Conservation (phyloP, 1,140 invertebrate species). For the Tetramorium parvispinum region DNA sequence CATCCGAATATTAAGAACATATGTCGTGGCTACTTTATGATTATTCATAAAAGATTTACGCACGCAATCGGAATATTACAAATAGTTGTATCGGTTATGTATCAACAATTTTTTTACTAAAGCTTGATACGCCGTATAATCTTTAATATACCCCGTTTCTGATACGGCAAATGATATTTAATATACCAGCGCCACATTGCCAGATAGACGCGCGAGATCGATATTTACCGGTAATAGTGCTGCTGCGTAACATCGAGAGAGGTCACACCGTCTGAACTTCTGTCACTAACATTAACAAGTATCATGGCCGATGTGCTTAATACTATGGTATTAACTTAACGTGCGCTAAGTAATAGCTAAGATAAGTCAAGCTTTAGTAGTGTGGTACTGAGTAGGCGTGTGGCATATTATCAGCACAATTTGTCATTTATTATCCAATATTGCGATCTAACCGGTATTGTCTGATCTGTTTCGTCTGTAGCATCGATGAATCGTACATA, state of each 20-base stretch:
- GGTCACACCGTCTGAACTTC: constrained; percentile 57
- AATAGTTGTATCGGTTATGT: not conserved
- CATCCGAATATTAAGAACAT: not conserved
- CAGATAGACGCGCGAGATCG: constrained; percentile 53
- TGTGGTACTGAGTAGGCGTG: constrained; percentile 46
- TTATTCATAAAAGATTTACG: not conserved
- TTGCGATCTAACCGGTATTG: constrained; percentile 27
- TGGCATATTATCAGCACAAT: constrained; percentile 52
- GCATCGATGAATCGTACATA: not conserved
- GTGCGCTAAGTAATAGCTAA: constrained; percentile 58
- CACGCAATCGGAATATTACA: not conserved
- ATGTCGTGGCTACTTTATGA: not conserved
- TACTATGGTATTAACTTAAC: constrained; percentile 60
- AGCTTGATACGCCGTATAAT: not conserved
- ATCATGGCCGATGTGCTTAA: constrained; percentile 55
- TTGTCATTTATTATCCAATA: constrained; percentile 56
- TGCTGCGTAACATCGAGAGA: constrained; percentile 47
- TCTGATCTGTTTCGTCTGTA: not conserved
- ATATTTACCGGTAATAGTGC: constrained; percentile 54
- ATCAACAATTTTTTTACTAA: not conserved
- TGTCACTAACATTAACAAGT: constrained; percentile 62
- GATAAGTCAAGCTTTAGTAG: constrained; percentile 52
- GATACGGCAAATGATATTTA: constrained; percentile 37
- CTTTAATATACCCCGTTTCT: not conserved
- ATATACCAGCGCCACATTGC: constrained; percentile 20